phyloP scores from a whole-genome alignment of 37 sponge, comb jelly and placozoan genomes.

The Ephydatia muelleri region DNA sequence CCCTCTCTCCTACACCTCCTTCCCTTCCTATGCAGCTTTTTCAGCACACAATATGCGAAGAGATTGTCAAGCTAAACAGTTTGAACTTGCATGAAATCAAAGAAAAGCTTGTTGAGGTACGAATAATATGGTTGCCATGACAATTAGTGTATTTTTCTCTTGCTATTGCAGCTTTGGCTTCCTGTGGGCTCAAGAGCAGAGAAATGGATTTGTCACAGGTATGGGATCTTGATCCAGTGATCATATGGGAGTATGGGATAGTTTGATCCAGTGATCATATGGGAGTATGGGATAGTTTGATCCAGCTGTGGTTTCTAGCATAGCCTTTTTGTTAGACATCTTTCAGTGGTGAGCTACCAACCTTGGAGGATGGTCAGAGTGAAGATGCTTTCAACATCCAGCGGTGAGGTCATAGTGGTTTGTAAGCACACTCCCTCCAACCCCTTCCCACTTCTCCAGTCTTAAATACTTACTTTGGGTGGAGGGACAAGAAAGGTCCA shows the following conservation, averaged over 20 bases:
- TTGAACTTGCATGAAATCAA: constrained; percentile 32
- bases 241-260: background rate
- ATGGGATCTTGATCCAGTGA: background rate
- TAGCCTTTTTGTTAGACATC: background rate
- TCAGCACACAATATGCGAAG: constrained; percentile 8
- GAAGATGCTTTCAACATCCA: constrained; percentile 37
- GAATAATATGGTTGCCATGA: background rate
- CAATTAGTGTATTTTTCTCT: background rate
- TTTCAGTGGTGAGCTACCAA: constrained; percentile 19
- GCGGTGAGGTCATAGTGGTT: constrained; percentile 6
- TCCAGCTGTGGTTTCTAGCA: background rate
- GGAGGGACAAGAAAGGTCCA: constrained; percentile 29
- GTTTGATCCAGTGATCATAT: background rate
- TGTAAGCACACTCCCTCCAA: background rate
- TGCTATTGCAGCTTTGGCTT: constrained; percentile 7
- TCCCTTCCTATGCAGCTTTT: constrained; percentile 2
- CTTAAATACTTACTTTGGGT: constrained; percentile 47
- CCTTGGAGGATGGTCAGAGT: constrained; percentile 8
- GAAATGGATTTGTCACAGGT: constrained; percentile 46
- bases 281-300: too few relatives aligned
- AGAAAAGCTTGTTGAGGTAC: constrained; percentile 43
- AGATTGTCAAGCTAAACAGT: constrained; percentile 27
- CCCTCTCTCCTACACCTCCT: background rate
- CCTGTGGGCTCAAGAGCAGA: background rate
- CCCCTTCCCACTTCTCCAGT: constrained; percentile 8